Evolutionary conservation across 1,140 invertebrate genomes (phyloP).

Genomic region (Drosophila subpulchrella): DNA sequence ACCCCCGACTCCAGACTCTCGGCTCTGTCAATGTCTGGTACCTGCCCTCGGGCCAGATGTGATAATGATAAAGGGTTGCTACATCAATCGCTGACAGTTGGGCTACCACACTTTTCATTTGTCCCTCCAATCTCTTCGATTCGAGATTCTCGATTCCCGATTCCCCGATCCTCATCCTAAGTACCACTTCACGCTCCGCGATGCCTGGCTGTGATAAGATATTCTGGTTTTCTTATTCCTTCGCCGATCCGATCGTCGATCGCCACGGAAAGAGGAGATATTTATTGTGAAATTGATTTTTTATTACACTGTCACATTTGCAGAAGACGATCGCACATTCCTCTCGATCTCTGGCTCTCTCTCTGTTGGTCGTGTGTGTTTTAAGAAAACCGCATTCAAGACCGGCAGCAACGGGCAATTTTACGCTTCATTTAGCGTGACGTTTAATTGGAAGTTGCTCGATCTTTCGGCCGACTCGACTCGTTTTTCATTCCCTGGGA

Average conservation of each 20-base stretch:
- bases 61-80: conserved; percentile 84
- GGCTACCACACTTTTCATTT: conserved; percentile 83
- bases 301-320: conserved; percentile 83
- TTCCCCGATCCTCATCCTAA: conserved; percentile 43
- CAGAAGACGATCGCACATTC: conserved; percentile 69
- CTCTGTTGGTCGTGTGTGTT: conserved; percentile 11
- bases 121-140: conserved; percentile 18
- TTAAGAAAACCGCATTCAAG: conserved; percentile 56
- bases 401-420: conserved; percentile 80
- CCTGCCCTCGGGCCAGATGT: conserved; percentile 77
- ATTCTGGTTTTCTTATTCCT: conserved; percentile 54
- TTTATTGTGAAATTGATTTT: conserved; percentile 84
- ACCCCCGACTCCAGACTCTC: neutral
- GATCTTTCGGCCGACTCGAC: conserved; percentile 38
- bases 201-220: conserved; percentile 77
- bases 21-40: conserved; percentile 51
- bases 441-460: conserved; percentile 79
- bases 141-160: conserved; percentile 3
- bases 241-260: neutral
- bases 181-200: conserved; percentile 75
- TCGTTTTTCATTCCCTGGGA: conserved; percentile 1
- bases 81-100: conserved; percentile 84
- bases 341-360: conserved; percentile 10
- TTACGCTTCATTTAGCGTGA: conserved; percentile 84
- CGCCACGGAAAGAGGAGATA: conserved; percentile 42